Evolutionary conservation across 2,797 vertebrate genomes (phyloP), one percentile per base, ranked within the genome.

Genomic region (Chelon labrosus): DNA sequence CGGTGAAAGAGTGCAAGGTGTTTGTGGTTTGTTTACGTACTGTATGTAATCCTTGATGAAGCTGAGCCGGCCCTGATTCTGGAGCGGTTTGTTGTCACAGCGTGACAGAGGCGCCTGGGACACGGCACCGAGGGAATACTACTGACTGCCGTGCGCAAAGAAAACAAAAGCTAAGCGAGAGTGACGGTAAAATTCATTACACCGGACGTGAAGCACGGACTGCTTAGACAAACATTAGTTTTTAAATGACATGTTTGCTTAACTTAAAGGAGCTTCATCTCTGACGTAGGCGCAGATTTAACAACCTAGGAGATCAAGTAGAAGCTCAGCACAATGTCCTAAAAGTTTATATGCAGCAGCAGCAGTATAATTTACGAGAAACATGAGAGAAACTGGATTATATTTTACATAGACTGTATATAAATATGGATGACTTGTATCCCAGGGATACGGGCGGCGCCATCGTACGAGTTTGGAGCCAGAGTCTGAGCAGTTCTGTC

Each of bases 41-140:
- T 16, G 31, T 6, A 35, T 50, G 10, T 22, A 19, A 25, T 41
- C 13, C 35, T 17, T 57, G 65, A 75, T 51, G 41, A 46, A 51
- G 67, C 22, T 17, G 42, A 65, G 70, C 57, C 1, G 12, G 25
- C 14, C 74, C 46, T 72, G 52, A 74, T 70, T 70, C 31, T 22
- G 75, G 46, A 73, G 31, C 44, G 6, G 61, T 54, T 67, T 44
- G 62, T 70, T 76, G n/a, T 75, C 74, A 13, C 56, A 60, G 69
- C 60, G 53, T 63, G 66, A 70, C 66, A 38, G 58, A 10, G 61
- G 75, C 22, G 69, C n/a, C 25, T 35, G 38, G 62, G 65, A 68
- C 6, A 2, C 14, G 20, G 51, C 16, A 7, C 57, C 25, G 37
- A 38, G 52, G 62, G 57, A 71, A 46, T 52, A 42, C 41, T 52